Conservation (phyloP, 1,140 invertebrate genomes). For the Diprion similis region DNA sequence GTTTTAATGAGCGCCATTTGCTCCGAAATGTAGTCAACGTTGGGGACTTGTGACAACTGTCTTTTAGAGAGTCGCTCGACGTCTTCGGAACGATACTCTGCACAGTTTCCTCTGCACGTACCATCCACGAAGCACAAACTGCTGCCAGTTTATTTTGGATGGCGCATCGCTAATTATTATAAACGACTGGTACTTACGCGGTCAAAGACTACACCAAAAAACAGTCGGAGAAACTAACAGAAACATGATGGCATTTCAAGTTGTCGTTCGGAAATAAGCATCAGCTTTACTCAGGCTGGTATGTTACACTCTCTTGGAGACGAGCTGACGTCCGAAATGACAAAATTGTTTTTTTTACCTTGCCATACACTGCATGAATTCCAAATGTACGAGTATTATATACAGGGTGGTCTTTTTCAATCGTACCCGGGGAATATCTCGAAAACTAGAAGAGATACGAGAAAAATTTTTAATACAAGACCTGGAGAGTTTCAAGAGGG, state of each 20-base stretch:
- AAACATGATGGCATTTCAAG: neutral
- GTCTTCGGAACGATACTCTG: neutral
- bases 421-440: no score
- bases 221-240: neutral
- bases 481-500: no score
- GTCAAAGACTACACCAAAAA: slow-evolving; percentile 15
- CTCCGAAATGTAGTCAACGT: neutral
- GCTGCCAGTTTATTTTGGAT: slow-evolving; percentile 37
- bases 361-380: no score
- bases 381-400: no score
- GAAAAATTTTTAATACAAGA: no score
- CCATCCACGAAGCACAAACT: neutral
- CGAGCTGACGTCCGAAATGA: no score
- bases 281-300: neutral
- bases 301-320: no score
- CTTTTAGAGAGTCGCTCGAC: neutral
- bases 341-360: no score
- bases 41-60: neutral
- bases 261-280: neutral
- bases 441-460: no score
- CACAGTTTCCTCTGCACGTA: neutral
- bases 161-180: slow-evolving; percentile 42
- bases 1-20: neutral
- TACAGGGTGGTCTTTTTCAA: no score
- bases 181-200: slow-evolving; percentile 37